Conservation (phyloP, 2,888 invertebrate species). For the Galerucella nymphaeae region DNA sequence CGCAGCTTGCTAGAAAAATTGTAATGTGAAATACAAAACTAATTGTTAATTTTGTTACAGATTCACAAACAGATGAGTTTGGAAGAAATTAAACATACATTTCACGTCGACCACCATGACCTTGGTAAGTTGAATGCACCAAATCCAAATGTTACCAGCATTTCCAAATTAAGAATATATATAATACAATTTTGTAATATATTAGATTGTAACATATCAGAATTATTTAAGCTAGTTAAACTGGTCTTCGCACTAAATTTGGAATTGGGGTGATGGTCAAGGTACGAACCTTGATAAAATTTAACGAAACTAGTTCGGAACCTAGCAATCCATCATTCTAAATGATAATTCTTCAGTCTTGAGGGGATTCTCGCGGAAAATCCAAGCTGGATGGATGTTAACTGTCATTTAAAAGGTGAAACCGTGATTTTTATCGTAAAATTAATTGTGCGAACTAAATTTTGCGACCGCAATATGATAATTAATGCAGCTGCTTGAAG, state of each 20-base stretch:
- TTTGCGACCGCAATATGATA: too few species aligned
- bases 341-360: neutral
- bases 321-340: neutral
- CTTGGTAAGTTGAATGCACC: conserved; percentile 65
- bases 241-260: neutral
- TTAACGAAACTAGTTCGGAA: neutral
- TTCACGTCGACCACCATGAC: conserved; percentile 83
- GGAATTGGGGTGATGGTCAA: conserved; percentile 9
- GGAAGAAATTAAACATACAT: conserved; percentile 83
- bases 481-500: too few species aligned
- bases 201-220: neutral
- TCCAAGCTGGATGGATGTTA: too few species aligned
- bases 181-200: neutral
- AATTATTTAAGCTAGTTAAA: neutral
- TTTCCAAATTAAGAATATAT: conserved; percentile 7
- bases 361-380: too few species aligned
- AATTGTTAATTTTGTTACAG: conserved; percentile 70
- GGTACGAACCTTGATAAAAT: conserved; percentile 5
- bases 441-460: too few species aligned
- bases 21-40: neutral
- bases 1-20: neutral
- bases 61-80: conserved; percentile 90
- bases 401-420: too few species aligned
- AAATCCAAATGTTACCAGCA: conserved; percentile 5
- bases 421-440: too few species aligned